Evolutionary conservation across 2,113 vertebrate species (phyloP).

Genomic region (Sinocyclocheilus rhinocerous): DNA sequence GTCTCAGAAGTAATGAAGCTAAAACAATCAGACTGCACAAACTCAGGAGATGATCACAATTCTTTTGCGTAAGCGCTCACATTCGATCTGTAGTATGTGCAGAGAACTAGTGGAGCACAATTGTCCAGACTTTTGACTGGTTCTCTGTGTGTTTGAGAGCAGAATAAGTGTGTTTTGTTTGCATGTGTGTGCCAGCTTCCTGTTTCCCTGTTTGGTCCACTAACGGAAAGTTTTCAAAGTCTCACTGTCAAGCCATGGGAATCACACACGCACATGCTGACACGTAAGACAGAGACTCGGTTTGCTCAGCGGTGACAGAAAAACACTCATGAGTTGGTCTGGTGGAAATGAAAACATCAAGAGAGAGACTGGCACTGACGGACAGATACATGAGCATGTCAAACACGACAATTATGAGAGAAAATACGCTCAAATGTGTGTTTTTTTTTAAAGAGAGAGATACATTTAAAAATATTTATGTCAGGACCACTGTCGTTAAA

Average conservation of each 20-base stretch:
- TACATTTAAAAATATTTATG: background rate
- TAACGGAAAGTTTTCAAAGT: background rate
- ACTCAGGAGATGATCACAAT: background rate
- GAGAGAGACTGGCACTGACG: background rate
- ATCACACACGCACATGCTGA: background rate
- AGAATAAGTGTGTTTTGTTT: conserved; percentile 9
- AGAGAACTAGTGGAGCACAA: background rate
- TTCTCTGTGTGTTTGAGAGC: background rate
- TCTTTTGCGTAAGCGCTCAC: background rate
- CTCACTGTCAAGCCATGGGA: background rate
- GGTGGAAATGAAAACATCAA: conserved; percentile 2
- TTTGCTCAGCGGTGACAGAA: conserved; percentile 1
- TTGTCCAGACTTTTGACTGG: background rate
- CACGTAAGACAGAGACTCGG: background rate
- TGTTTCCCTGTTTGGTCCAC: background rate
- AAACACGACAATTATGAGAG: background rate
- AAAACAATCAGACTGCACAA: background rate
- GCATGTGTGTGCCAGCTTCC: background rate
- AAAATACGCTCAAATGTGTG: background rate
- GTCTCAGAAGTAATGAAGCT: no score
- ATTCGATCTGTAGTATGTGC: background rate
- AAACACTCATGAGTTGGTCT: background rate
- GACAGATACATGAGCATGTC: background rate
- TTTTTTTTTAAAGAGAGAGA: no score
- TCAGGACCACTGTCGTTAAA: no score